Base-by-base conservation (phyloP, 2,888 invertebrate species). In the Lydus trimaculatus region DNA sequence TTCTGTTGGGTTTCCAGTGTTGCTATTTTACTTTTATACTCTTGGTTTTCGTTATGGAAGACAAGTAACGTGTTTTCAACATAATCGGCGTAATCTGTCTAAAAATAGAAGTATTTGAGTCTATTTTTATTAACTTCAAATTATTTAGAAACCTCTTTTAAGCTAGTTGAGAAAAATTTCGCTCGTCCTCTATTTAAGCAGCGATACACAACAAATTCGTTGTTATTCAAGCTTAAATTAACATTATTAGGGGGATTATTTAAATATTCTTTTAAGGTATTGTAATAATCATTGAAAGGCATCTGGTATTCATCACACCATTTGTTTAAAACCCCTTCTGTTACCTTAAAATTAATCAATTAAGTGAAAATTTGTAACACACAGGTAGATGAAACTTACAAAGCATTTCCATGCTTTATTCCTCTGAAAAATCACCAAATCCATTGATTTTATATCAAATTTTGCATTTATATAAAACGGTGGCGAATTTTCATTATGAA, bases 111-210 rank as follows among this genome's bases (percentile, higher is more conserved):
- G 2, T 31, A n/a, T 65, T 52, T 52, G 11, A 52, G 23, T 9
- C 11, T 2, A 8, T 52, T 52, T 23, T 11, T 20, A n/a, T 11
- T 11, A 36, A 56, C 56, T 36, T 58, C 23, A 20, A 25, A 31
- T 7, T 11, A 31, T 59, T 52, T 48, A 61, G 17, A n/a, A 60
- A 76, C 78, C 70, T 76, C 59, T 52, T 73, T 61, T 58, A 78
- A 66, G 31, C 63, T 66, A 58, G 69, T 70, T 63, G 65, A 56
- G 63, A 78, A 76, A 70, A 70, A 75, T 68, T 76, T 75, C 39
- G 73, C 58, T 33, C 62, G 64, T 15, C 72, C 66, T 17, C 43
- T 66, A 39, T 65, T 62, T 25, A 70, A 33, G 28, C 64, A 66
- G 9, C 72, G 74, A 61, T 71, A 70, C 17, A 78, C 64, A 48